A percentile compares a stretch with the other conserved stretches of the same genome.
These are phyloP conservation scores for Aldabrachelys gigantea DNA, from an alignment of 2,113 vertebrate species.

Conservation along the genomic window DNA sequence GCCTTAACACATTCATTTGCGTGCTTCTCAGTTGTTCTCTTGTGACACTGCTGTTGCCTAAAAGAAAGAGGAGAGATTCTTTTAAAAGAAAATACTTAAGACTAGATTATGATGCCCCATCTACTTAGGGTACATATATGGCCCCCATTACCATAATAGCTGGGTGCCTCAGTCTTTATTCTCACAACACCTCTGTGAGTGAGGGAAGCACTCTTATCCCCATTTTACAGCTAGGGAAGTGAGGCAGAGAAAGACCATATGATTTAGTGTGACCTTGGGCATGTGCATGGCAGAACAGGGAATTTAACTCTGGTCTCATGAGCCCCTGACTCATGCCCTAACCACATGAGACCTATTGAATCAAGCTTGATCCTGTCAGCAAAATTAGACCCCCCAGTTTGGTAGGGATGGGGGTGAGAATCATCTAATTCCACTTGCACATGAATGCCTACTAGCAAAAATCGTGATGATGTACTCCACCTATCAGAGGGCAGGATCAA, in stretches of 20 bases:
- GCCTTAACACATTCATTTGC: neutral
- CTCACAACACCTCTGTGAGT: neutral
- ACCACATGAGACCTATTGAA: neutral
- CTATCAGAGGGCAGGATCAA: neutral
- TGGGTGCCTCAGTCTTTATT: neutral
- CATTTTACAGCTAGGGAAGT: neutral
- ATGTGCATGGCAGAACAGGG: neutral
- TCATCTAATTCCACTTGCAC: neutral
- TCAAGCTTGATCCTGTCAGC: neutral
- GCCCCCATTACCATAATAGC: neutral
- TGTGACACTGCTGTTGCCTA: constrained; percentile 83
- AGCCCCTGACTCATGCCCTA: neutral
- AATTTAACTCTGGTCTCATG: neutral
- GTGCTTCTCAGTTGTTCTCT: constrained; percentile 91
- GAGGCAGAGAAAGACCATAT: neutral
- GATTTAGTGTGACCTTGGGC: neutral
- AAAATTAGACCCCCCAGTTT: neutral
- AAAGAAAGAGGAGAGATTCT: constrained; percentile 29
- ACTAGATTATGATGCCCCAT: neutral
- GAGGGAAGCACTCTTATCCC: neutral
- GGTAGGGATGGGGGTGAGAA: neutral
- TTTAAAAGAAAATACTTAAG: neutral
- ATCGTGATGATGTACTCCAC: neutral
- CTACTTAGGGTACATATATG: accelerated
- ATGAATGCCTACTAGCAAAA: neutral